These are phyloP conservation scores for Potamilus streckersoni DNA, from an alignment of 1,140 invertebrate species.

Conservation along the genomic window DNA sequence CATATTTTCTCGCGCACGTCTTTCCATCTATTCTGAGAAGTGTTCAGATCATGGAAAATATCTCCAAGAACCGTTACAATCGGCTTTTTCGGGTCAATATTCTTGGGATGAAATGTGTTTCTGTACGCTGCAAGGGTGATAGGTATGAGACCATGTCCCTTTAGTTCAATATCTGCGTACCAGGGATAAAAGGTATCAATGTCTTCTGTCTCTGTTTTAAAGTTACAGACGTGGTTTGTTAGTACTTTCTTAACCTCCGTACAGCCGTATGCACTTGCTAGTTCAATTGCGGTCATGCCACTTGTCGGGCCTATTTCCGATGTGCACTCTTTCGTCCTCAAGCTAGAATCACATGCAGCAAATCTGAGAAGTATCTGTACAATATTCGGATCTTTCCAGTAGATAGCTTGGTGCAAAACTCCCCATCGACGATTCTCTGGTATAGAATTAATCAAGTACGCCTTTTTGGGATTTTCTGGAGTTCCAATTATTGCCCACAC, in stretches of 20 bases:
- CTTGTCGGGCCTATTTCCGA: slow-evolving; percentile 7
- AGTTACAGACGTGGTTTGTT: not conserved
- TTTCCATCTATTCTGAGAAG: not conserved
- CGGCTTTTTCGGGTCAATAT: not conserved
- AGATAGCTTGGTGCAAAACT: slow-evolving; percentile 20
- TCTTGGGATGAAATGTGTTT: slow-evolving; percentile 10
- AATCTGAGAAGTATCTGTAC: not conserved
- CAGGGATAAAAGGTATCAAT: not conserved
- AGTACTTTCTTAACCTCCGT: not conserved
- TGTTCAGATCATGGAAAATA: slow-evolving; percentile 1
- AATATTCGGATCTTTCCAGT: slow-evolving; percentile 2
- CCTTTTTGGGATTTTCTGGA: not conserved
- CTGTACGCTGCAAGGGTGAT: slow-evolving; percentile 19
- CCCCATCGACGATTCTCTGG: slow-evolving; percentile 21
- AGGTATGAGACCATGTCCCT: not conserved
- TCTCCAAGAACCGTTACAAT: not conserved
- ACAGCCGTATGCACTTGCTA: slow-evolving; percentile 1
- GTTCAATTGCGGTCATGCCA: slow-evolving; percentile 2
- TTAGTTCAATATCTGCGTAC: not conserved
- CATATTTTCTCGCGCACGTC: not conserved
- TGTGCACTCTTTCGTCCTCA: slow-evolving; percentile 8
- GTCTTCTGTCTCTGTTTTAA: not conserved
- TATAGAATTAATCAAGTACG: slow-evolving; percentile 6
- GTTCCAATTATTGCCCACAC: slow-evolving; percentile 12
- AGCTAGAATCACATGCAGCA: not conserved